Evolutionary conservation across 2,113 vertebrate species (phyloP).

Genomic region (Nyctereutes procyonoides): DNA sequence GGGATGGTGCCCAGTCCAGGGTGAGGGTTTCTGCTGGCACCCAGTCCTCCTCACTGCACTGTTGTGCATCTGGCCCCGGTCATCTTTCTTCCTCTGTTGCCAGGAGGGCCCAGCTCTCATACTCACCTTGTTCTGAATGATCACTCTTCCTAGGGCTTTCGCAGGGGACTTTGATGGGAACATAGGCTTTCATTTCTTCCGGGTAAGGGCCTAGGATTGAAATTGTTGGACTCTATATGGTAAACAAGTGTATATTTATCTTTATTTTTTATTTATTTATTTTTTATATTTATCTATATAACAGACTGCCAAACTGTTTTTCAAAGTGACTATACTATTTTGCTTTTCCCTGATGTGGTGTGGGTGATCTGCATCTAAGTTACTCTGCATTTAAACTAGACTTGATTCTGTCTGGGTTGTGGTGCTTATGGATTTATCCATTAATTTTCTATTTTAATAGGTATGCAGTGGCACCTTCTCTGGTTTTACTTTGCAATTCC

Average conservation of each 20-base stretch:
- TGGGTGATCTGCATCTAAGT: too few relatives aligned
- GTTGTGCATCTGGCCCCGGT: not conserved
- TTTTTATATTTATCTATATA: not conserved
- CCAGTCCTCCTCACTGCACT: too few relatives aligned
- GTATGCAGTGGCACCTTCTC: not conserved
- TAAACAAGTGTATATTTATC: not conserved
- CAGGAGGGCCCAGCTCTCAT: not conserved
- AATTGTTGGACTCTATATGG: not conserved
- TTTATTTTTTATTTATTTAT: too few relatives aligned
- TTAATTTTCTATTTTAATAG: not conserved
- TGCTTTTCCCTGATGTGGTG: not conserved
- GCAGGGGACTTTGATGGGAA: not conserved
- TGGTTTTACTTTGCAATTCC: not conserved
- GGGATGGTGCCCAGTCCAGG: accelerated
- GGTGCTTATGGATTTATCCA: not conserved
- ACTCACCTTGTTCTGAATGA: not conserved
- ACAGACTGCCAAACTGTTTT: not conserved
- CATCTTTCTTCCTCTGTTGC: not conserved
- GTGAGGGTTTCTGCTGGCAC: not conserved
- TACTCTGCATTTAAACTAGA: not conserved
- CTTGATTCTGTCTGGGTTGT: not conserved
- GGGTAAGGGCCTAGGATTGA: not conserved
- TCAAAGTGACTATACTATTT: not conserved
- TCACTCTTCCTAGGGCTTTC: not conserved
- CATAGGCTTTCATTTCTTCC: not conserved